A percentile compares a stretch with the other conserved stretches of the same genome.
These are phyloP conservation scores for Protosalanx chinensis DNA, from an alignment of 2,797 vertebrate genomes.

Conservation along the genomic window DNA sequence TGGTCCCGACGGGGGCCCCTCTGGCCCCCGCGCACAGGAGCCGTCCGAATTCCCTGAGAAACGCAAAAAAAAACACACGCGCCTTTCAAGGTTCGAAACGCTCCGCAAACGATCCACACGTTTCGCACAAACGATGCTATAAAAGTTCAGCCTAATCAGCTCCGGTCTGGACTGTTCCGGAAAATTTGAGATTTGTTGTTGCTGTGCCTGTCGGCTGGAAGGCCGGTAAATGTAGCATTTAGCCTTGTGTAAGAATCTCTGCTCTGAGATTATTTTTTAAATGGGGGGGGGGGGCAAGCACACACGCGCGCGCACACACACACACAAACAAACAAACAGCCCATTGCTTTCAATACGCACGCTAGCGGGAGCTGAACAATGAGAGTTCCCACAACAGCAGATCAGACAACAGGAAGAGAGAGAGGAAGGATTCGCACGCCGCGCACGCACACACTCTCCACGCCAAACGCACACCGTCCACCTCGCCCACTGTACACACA, in stretches of 20 bases:
- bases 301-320: constrained; percentile 25
- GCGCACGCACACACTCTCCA: constrained; percentile 64
- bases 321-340: background rate
- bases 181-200: too few species aligned
- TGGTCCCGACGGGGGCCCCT: constrained; percentile 61
- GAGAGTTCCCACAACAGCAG: constrained; percentile 45
- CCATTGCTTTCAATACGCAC: constrained; percentile 44
- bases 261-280: too few species aligned
- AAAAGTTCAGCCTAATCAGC: too few species aligned
- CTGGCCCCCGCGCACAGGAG: constrained; percentile 35
- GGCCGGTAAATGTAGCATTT: too few species aligned
- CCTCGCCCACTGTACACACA: constrained; percentile 1
- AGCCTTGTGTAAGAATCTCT: too few species aligned
- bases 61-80: constrained; percentile 21
- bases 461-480: constrained; percentile 24
- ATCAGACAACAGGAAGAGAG: constrained; percentile 74
- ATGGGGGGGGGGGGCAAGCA: constrained; percentile 11
- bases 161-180: too few species aligned
- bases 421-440: constrained; percentile 55
- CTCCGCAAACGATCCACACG: too few species aligned
- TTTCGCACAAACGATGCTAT: too few species aligned
- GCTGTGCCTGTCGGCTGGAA: too few species aligned
- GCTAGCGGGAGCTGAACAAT: constrained; percentile 51
- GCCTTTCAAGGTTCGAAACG: too few species aligned
- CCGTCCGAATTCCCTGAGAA: constrained; percentile 32